Conservation (phyloP, 2,113 vertebrate species). For the Pseudopipra pipra region DNA sequence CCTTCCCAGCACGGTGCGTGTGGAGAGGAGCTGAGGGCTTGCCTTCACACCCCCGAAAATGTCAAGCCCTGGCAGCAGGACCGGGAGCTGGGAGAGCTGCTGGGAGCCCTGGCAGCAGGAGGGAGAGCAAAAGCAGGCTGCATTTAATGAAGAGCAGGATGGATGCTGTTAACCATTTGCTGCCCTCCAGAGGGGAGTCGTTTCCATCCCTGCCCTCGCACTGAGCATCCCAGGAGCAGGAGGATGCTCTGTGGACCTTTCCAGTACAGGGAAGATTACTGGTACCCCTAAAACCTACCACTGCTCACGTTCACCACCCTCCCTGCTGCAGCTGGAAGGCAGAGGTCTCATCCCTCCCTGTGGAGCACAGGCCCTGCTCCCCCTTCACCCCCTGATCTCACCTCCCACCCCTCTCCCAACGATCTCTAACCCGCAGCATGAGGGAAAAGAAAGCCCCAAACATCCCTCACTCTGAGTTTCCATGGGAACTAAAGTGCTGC, state of each 20-base stretch:
- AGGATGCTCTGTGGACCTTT: not conserved
- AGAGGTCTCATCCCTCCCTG: not conserved
- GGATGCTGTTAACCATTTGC: not conserved
- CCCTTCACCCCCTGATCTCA: not conserved
- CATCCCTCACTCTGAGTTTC: not conserved
- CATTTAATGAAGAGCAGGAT: not conserved
- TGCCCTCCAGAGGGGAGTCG: not conserved
- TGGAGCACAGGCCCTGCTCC: not conserved
- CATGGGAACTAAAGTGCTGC: slow-evolving; percentile 54
- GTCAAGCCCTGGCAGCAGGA: slow-evolving; percentile 5
- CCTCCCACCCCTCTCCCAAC: not conserved
- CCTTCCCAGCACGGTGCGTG: not conserved
- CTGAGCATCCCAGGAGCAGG: not conserved
- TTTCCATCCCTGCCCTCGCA: not conserved
- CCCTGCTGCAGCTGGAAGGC: not conserved
- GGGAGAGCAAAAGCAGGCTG: not conserved
- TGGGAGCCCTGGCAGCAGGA: not conserved
- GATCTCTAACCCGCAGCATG: not conserved
- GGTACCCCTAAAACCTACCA: not conserved
- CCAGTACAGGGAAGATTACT: not conserved
- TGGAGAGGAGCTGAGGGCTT: not conserved
- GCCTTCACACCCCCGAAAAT: not conserved
- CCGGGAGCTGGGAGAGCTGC: not conserved
- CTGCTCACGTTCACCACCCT: not conserved
- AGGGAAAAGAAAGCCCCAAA: not conserved